Evolutionary conservation across 2,113 vertebrate species (phyloP), one percentile per base, ranked within the genome.

Genomic region (Amia ocellicauda): DNA sequence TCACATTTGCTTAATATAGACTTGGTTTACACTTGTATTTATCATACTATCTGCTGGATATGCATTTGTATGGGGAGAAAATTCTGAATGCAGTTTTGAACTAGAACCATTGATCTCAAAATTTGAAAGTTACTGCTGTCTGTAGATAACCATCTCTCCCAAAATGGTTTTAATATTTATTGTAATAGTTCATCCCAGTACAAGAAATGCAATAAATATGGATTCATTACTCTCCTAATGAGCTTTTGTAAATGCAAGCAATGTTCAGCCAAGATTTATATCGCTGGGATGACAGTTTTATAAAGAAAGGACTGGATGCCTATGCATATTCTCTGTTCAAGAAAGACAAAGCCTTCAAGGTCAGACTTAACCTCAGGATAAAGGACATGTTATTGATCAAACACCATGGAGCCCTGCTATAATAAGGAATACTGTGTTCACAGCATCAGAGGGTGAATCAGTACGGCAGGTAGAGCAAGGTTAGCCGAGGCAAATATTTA

Each of bases 311-410:
- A 47, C 3, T 47, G 13, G 9, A 13, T 17, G 81, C 78, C 74
- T 74, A 78, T 82, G 78, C 85, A 84, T 85, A 78, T 81, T 78
- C 80, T 78, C 84, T 85, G 80, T 85, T 74, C 76, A 73, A 80
- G 69, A 81, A 80, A 87, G 84, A 87, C 82, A 86, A 86, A 86
- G 86, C 81, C 87, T 86, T 78, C 86, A 90, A 88, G 87, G 88
- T 89, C 87, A 84, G 79, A 67, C 71, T 76, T 70, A 82, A 83
- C 79, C 80, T 79, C 80, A 82, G 80, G 80, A 84, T 80, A 86
- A 90, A 88, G 86, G 86, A 87, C 86, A 67, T 63, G 58, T 83
- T 90, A 89, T 88, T 89, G 86, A 90, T 88, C 85, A 87, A 86
- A 86, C 81, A 78, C 79, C 69, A 73, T 73, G 49, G 77, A 74